phyloP scores from a whole-genome alignment of 2,797 vertebrate species.

The Nothura maculosa region DNA sequence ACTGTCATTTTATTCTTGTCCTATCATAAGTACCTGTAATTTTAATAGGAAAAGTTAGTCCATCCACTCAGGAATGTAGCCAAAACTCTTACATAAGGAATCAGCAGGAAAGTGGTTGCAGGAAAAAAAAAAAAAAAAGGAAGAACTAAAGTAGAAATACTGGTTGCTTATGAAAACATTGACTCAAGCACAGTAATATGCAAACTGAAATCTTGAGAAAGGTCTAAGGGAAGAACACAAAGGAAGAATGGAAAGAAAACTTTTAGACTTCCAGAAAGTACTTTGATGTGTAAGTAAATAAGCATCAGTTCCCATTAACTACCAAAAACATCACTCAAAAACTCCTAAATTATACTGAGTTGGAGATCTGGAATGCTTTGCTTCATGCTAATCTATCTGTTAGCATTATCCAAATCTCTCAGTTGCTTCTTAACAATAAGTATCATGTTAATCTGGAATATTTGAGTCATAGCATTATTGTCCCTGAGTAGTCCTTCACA shows the following conservation, averaged over 20 bases:
- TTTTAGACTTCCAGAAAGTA: neutral
- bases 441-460: neutral
- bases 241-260: neutral
- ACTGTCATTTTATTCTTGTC: neutral
- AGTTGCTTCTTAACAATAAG: rapidly evolving
- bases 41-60: neutral
- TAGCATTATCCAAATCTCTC: neutral
- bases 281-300: no score
- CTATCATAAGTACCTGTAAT: neutral
- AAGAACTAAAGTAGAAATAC: neutral
- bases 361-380: neutral
- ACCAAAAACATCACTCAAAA: neutral
- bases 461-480: neutral
- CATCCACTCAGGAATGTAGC: neutral
- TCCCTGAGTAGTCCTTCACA: neutral
- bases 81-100: neutral
- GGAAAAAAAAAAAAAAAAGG: neutral
- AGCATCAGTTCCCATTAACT: neutral
- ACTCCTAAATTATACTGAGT: neutral
- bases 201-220: neutral
- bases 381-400: neutral
- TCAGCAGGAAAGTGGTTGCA: neutral
- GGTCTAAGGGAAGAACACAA: neutral
- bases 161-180: neutral
- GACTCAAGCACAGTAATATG: neutral